These are phyloP conservation scores for Lagria hirta DNA, from an alignment of 2,888 invertebrate species.

Conservation along the genomic window DNA sequence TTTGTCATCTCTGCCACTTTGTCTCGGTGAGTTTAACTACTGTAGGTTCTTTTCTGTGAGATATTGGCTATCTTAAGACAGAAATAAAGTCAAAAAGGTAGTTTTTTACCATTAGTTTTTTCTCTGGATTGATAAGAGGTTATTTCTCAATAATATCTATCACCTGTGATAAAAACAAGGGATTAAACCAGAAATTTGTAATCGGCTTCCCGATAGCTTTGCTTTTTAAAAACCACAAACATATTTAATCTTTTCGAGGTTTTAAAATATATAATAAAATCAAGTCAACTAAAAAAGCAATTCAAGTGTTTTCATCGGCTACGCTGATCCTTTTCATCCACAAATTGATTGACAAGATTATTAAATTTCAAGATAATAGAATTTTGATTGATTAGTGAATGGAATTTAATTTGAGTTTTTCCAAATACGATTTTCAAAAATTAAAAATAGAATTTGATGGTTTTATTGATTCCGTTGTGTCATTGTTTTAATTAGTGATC, in stretches of 20 bases:
- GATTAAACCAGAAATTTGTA: no score
- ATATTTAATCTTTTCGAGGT: constrained; percentile 18
- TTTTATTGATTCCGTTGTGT: constrained; percentile 9
- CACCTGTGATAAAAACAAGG: no score
- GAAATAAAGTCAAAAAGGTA: no score
- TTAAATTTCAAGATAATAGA: constrained; percentile 15
- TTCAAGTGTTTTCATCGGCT: constrained; percentile 8
- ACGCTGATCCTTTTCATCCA: constrained; percentile 3
- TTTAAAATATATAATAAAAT: constrained; percentile 8
- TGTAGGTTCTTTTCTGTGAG: no score
- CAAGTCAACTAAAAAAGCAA: neutral
- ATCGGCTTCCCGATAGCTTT: no score
- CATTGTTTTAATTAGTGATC: constrained; percentile 30
- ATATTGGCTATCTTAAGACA: no score
- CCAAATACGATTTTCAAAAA: constrained; percentile 1
- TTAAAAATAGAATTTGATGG: constrained; percentile 11
- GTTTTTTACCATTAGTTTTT: no score
- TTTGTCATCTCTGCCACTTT: no score
- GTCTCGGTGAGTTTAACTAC: no score
- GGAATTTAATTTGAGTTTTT: constrained; percentile 16
- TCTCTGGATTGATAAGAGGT: no score
- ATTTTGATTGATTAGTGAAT: constrained; percentile 17
- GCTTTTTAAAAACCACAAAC: no score
- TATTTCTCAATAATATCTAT: no score
- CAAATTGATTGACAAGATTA: constrained; percentile 18